Base-by-base conservation (phyloP, 1,140 invertebrate genomes). In the Neomicropteryx cornuta region DNA sequence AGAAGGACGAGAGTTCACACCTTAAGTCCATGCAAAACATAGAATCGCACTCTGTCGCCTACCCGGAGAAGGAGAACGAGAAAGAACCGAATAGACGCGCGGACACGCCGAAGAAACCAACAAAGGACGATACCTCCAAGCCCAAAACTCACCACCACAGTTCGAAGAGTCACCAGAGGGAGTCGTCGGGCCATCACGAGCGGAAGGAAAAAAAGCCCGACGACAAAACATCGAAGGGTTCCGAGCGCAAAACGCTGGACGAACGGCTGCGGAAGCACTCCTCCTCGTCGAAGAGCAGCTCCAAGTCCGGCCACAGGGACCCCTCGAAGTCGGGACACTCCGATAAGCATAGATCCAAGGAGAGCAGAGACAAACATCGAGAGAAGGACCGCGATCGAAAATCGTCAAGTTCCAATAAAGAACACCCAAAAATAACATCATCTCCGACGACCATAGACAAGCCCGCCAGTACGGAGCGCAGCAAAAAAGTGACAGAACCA, bases 251-350 rank as follows among this genome's bases (percentile, higher is more conserved):
- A 8, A 46, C 49, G 5, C 52, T 53, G 3, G 51, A 58, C 5
- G 56, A 60, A 5, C 53, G 58, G 20, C 55, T 61, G 33, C 51
- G 55, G 31, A 43, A 53, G 11, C 58, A 62, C 36, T 61, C 59
- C 1, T 61, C 60, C 3, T 60, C 58, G 13, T 27, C 23, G 23
- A 27, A 13, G 1, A 49, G 52, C 5, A 43, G 44, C 17, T 59
- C 62, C 48, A 60, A 56, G 39, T 62, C 42, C n/a, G n/a, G n/a
- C n/a, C n/a, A n/a, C n/a, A n/a, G n/a, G n/a, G n/a, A n/a, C n/a
- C n/a, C n/a, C n/a, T n/a, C n/a, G n/a, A n/a, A n/a, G n/a, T n/a
- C n/a, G n/a, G n/a, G n/a, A n/a, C n/a, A n/a, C n/a, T n/a, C n/a
- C n/a, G n/a, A n/a, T n/a, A n/a, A n/a, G n/a, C n/a, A n/a, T n/a